Base-by-base conservation (phyloP, 2,888 invertebrate species). In the Apocheima hispidaria region DNA sequence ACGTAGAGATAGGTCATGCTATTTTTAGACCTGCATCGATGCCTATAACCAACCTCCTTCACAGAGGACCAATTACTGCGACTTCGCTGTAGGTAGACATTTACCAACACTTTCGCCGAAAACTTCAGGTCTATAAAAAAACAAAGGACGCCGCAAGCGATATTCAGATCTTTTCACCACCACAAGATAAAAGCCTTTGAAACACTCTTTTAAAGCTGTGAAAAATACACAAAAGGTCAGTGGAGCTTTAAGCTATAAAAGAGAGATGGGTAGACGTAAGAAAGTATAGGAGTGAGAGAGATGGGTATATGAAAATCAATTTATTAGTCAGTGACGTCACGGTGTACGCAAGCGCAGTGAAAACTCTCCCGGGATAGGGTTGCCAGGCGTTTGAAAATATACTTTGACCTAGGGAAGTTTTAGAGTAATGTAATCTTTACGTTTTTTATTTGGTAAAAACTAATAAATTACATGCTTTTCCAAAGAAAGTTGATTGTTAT, bases 261-360 rank as follows among this genome's bases (percentile, higher is more conserved):
- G 60, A 35, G 77, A 75, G 90, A 89, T 64, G 65, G 76, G 36
- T 50, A 38, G 64, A 81, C 87, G 53, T 69, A 36, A 60, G 60
- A 64, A 12, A 12, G 7, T 16, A 0, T 1, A 18, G 2, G 81
- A 12, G 16, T 7, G 81, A 90, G 56, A 51, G 82, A 77, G 90
- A 85, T 69, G 74, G 85, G 71, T 68, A 77, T 81, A 79, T 90
- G 88, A 93, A 92, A 93, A 93, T 93, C 93, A 93, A 93, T 93
- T 93, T 93, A 93, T 93, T 91, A 92, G 88, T 81, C 78, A 72
- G 92, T 93, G 93, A 93, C 93, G 93, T 93, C 92, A 92, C 89
- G 74, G 20, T 46, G 54, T 77, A 83, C 92, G 92, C 93, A 84
- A 73, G 92, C 93, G 93, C 83, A 71, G 51, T 79, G 63, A 70